Evolutionary conservation across 1,140 invertebrate genomes (phyloP), one percentile per base, ranked within the genome.

Genomic region (Riptortus pedestris): DNA sequence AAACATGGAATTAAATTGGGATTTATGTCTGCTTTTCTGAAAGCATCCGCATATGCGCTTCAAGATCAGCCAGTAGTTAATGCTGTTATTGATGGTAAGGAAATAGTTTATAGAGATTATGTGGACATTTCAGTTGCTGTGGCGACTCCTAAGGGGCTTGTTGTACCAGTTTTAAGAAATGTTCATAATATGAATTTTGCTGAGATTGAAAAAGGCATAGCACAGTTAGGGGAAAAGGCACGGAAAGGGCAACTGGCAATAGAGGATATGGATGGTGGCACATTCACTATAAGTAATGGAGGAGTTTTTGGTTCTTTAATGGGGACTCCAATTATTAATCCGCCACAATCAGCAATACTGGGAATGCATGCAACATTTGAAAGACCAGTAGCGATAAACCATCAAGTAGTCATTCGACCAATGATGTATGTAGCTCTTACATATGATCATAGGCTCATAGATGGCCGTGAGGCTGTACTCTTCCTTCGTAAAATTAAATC

Each of bases 381-480:
- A 57, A 79, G 95, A 69, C 96, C 96, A 0, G 85, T 99, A 57
- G 96, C 92, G 1, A 72, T 94, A 20, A 96, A 96, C 73, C 95
- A 95, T 78, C 88, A 98, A 82, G 88, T 99, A 70, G 92, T 95
- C 57, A 88, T 99, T 73, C 83, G 93, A 69, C 96, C 96, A 26
- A 99, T 99, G 93, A 99, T 99, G 97, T 97, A 96, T 74, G 81
- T 99, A 63, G 96, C 96, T 12, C 78, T 99, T 66, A 99, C 96
- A 2, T 99, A 99, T 73, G 97, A 99, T 79, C 97, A 99, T 77
- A 85, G 96, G 76, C 78, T 99, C 64, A 93, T 99, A 71, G 97
- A 99, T 77, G 96, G 96, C 4, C 88, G 96, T 76, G 96, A 99
- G 81, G 96, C 96, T 58, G 97, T 99, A 0, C 80, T 91, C 66